Conservation (phyloP, 1,140 invertebrate species). For the Diorhabda sublineata region DNA sequence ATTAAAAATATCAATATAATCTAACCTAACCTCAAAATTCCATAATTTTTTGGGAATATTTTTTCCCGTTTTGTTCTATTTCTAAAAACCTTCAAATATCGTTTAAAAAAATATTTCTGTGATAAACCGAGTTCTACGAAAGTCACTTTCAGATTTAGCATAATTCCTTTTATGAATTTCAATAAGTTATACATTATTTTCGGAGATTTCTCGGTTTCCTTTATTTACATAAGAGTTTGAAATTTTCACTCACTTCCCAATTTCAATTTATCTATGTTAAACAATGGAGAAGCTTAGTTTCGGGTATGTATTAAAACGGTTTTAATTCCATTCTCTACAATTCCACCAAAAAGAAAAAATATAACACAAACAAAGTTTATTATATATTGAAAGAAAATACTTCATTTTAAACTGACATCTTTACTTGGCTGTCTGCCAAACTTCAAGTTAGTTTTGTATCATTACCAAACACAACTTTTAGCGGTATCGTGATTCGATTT, state of each 20-base stretch:
- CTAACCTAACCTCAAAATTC: too few relatives aligned
- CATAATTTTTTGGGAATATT: too few relatives aligned
- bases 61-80: too few relatives aligned
- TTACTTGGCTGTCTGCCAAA: too few relatives aligned
- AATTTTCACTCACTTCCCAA: conserved; percentile 27
- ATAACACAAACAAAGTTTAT: neutral
- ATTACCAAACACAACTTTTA: too few relatives aligned
- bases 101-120: neutral
- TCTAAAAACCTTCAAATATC: too few relatives aligned
- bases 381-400: too few relatives aligned
- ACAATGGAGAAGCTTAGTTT: conserved; percentile 29
- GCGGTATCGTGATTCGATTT: too few relatives aligned
- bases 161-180: conserved; percentile 38
- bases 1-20: too few relatives aligned
- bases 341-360: neutral
- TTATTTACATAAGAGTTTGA: conserved; percentile 36
- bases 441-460: too few relatives aligned
- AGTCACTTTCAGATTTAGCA: conserved; percentile 1
- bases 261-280: conserved; percentile 34
- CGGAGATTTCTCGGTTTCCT: conserved; percentile 24
- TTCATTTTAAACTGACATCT: too few relatives aligned
- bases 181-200: conserved; percentile 40
- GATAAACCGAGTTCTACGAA: neutral
- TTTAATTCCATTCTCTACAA: neutral
- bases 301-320: conserved; percentile 21